phyloP scores from a whole-genome alignment of 2,797 vertebrate species.

The Emydoidea blandingii region DNA sequence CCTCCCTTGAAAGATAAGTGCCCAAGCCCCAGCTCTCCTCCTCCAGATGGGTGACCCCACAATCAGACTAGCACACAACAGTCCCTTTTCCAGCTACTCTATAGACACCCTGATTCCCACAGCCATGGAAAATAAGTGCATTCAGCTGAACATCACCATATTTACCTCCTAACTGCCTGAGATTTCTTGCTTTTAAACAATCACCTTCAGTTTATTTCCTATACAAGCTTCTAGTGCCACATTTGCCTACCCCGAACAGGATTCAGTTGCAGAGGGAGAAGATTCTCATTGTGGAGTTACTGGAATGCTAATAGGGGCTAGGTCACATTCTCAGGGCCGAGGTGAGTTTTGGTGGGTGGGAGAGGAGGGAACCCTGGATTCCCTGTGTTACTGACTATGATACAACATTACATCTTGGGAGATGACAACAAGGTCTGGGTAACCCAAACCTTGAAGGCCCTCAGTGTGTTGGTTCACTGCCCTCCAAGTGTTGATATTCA shows the following conservation, averaged over 20 bases:
- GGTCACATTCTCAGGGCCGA: not conserved
- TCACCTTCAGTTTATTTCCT: conserved; percentile 27
- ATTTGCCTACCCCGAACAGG: not conserved
- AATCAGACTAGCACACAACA: not conserved
- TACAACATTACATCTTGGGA: not conserved
- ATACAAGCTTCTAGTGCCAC: not conserved
- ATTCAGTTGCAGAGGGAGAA: conserved; percentile 1
- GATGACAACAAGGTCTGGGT: not conserved
- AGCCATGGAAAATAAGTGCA: not conserved
- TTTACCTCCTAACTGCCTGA: not conserved
- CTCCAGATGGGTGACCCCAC: not conserved
- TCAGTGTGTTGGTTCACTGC: not conserved
- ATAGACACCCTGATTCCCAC: not conserved
- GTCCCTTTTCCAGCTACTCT: conserved; percentile 27
- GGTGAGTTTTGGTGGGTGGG: not conserved
- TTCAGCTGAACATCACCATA: not conserved
- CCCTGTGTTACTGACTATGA: not conserved
- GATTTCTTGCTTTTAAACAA: not conserved
- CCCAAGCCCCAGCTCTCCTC: conserved; percentile 6
- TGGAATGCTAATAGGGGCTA: not conserved
- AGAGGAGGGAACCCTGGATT: conserved; percentile 2
- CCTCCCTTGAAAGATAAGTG: not conserved
- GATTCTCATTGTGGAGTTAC: not conserved
- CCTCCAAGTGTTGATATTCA: not conserved
- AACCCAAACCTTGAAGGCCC: conserved; percentile 15